These are phyloP conservation scores for Dryobotodes eremita DNA, from an alignment of 2,888 invertebrate genomes.

Conservation along the genomic window DNA sequence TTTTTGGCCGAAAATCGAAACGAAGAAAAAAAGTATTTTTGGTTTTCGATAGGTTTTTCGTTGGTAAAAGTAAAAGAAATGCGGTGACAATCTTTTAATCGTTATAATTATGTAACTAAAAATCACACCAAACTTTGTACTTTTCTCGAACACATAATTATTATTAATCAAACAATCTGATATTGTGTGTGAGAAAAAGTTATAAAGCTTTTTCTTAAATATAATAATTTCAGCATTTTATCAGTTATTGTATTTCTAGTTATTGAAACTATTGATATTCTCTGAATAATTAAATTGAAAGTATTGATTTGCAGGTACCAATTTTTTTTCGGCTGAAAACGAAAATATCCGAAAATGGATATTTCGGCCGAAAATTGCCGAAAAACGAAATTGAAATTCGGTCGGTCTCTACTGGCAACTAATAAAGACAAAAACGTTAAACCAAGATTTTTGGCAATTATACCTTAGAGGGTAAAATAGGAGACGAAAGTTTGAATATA, in stretches of 20 bases:
- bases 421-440: not conserved
- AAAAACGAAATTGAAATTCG: not conserved
- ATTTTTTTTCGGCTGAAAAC: no score
- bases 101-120: not conserved
- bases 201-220: no score
- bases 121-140: not conserved
- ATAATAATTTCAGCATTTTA: not conserved
- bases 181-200: no score
- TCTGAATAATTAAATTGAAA: no score
- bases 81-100: not conserved
- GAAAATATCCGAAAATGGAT: no score
- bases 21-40: not conserved
- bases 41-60: not conserved
- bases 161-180: not conserved
- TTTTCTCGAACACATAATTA: not conserved
- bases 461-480: no score
- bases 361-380: not conserved
- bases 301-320: no score
- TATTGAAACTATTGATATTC: not conserved
- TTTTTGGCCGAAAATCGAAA: not conserved
- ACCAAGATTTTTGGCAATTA: no score
- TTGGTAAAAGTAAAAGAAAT: not conserved
- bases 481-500: no score
- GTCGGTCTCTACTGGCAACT: not conserved
- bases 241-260: not conserved